These are phyloP conservation scores for Ophonus ardosiacus DNA, from an alignment of 2,888 invertebrate genomes.

Conservation along the genomic window DNA sequence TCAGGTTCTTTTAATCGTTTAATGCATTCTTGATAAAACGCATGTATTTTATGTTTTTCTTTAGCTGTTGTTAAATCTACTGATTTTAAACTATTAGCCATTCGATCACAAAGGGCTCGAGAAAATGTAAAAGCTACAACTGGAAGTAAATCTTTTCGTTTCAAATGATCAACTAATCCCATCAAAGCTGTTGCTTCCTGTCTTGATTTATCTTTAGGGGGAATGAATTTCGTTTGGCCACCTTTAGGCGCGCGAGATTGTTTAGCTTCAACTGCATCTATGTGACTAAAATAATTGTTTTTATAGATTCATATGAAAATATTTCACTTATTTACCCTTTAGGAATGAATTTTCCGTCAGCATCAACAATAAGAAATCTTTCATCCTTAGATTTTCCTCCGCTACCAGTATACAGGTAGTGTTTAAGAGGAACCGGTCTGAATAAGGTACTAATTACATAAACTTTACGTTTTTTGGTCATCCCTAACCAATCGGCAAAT, in stretches of 20 bases:
- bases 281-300: slow-evolving; percentile 28
- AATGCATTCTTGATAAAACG: slow-evolving; percentile 92
- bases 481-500: slow-evolving; percentile 96
- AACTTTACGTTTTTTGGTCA: slow-evolving; percentile 90
- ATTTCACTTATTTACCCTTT: slow-evolving; percentile 77
- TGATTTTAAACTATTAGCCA: slow-evolving; percentile 79
- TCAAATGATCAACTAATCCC: slow-evolving; percentile 89
- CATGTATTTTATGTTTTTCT: slow-evolving; percentile 90
- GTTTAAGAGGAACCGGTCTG: slow-evolving; percentile 96
- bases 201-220: slow-evolving; percentile 75
- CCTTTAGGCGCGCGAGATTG: slow-evolving; percentile 12
- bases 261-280: slow-evolving; percentile 59
- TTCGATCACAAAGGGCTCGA: slow-evolving; percentile 86
- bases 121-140: slow-evolving; percentile 97
- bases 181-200: slow-evolving; percentile 91
- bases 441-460: slow-evolving; percentile 96
- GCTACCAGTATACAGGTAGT: slow-evolving; percentile 92
- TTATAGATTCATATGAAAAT: background rate
- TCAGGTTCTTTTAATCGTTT: slow-evolving; percentile 87
- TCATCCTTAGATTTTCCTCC: slow-evolving; percentile 88
- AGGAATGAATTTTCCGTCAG: slow-evolving; percentile 84
- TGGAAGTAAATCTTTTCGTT: slow-evolving; percentile 90
- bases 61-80: slow-evolving; percentile 89
- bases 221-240: slow-evolving; percentile 14
- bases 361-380: slow-evolving; percentile 88